Conservation (phyloP, 2,888 invertebrate species). For the Sarcophaga rosellei region DNA sequence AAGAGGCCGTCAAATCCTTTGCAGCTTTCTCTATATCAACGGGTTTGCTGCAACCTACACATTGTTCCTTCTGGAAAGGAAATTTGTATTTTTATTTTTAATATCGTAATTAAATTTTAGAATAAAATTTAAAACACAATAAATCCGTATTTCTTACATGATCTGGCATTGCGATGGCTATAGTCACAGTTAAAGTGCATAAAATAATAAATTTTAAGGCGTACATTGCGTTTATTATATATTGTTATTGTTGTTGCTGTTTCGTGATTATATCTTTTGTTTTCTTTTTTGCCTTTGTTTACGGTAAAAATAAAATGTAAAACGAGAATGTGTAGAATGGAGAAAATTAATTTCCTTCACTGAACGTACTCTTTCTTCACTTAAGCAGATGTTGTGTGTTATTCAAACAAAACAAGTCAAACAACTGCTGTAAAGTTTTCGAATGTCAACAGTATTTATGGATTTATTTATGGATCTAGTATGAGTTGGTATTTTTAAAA, state of each 20-base stretch:
- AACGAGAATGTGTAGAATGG: neutral
- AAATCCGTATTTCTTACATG: slow-evolving; percentile 57
- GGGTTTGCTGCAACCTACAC: slow-evolving; percentile 60
- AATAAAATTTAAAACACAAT: neutral
- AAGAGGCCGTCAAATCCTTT: slow-evolving; percentile 59
- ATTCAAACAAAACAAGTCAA: neutral
- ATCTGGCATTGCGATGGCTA: slow-evolving; percentile 41
- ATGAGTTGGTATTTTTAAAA: too few relatives aligned
- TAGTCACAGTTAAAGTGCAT: slow-evolving; percentile 17
- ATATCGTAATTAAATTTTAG: neutral
- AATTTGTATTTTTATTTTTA: neutral
- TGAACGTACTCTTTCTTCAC: slow-evolving; percentile 26
- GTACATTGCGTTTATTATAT: slow-evolving; percentile 25
- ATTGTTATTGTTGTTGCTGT: neutral
- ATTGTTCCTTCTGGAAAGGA: slow-evolving; percentile 17
- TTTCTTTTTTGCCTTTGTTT: slow-evolving; percentile 35
- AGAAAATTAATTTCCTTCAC: slow-evolving; percentile 24
- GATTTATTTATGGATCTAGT: too few relatives aligned
- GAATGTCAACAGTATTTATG: neutral
- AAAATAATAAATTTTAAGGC: slow-evolving; percentile 46
- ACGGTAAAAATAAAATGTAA: neutral
- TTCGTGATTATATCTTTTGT: neutral
- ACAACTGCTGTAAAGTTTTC: slow-evolving; percentile 1
- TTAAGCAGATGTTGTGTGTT: neutral
- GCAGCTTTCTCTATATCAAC: slow-evolving; percentile 64